Evolutionary conservation across 2,113 vertebrate species (phyloP).

Genomic region (Eira barbara): DNA sequence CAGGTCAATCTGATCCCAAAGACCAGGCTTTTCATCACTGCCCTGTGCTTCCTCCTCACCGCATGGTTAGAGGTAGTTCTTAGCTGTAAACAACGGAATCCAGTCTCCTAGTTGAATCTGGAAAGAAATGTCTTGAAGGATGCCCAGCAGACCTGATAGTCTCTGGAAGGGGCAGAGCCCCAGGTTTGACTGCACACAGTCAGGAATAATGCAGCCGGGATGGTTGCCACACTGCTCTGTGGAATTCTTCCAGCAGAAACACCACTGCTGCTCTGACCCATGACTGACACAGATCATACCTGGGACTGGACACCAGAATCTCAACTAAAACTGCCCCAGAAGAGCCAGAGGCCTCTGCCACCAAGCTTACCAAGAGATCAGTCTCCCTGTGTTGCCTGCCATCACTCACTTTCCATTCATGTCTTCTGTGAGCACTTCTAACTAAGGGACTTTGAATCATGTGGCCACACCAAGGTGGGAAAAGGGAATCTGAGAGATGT

Average conservation of each 20-base stretch:
- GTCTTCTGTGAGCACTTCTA: background rate
- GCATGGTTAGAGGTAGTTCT: background rate
- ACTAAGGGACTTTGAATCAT: background rate
- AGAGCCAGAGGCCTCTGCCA: background rate
- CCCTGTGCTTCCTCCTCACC: background rate
- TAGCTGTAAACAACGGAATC: background rate
- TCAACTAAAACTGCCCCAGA: background rate
- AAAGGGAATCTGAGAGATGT: background rate
- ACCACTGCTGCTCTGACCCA: background rate
- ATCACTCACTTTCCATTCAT: background rate
- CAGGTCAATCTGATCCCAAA: background rate
- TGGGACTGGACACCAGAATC: background rate
- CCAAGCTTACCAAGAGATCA: background rate
- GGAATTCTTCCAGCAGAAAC: background rate
- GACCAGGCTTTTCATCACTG: background rate
- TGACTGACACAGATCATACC: no score
- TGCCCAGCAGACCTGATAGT: background rate
- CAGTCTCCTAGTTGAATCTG: background rate
- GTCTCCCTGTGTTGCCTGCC: background rate
- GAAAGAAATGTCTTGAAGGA: background rate
- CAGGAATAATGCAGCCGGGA: background rate
- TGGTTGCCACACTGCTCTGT: background rate
- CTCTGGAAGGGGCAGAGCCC: background rate
- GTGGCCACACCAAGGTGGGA: background rate
- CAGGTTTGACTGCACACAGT: background rate